Evolutionary conservation across 2,888 invertebrate species (phyloP).

Genomic region (Adelognathus sp.): DNA sequence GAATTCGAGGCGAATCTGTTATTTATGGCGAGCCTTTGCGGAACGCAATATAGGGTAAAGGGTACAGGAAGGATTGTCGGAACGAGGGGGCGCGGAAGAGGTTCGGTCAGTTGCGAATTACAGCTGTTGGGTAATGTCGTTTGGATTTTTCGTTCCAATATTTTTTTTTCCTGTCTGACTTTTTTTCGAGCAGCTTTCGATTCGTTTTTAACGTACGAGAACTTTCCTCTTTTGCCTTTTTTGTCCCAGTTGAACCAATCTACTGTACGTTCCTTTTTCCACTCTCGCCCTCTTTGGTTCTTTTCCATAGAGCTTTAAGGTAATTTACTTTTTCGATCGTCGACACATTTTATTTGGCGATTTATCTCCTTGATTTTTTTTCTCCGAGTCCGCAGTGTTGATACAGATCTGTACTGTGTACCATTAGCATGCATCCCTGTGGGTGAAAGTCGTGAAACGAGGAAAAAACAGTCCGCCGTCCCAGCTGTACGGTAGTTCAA

Average conservation of each 20-base stretch:
- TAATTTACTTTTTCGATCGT: conserved; percentile 20
- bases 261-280: conserved; percentile 62
- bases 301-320: not conserved
- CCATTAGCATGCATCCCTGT: not conserved
- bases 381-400: not conserved
- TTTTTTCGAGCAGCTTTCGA: not conserved
- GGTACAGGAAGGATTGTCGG: not conserved
- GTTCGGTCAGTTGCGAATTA: not conserved
- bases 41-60: not conserved
- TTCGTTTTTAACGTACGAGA: not conserved
- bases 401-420: not conserved
- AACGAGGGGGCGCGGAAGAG: not conserved
- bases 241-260: conserved; percentile 62
- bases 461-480: not conserved
- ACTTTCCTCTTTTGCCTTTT: conserved; percentile 50
- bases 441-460: not conserved
- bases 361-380: not conserved
- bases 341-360: conserved; percentile 2
- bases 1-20: conserved; percentile 20
- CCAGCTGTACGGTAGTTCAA: not conserved
- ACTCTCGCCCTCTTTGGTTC: conserved; percentile 50
- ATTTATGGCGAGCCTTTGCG: conserved; percentile 27
- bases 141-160: conserved; percentile 33
- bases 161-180: not conserved
- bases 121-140: conserved; percentile 16